Base-by-base conservation (phyloP, 2,797 vertebrate species). In the Silurus aristotelis region DNA sequence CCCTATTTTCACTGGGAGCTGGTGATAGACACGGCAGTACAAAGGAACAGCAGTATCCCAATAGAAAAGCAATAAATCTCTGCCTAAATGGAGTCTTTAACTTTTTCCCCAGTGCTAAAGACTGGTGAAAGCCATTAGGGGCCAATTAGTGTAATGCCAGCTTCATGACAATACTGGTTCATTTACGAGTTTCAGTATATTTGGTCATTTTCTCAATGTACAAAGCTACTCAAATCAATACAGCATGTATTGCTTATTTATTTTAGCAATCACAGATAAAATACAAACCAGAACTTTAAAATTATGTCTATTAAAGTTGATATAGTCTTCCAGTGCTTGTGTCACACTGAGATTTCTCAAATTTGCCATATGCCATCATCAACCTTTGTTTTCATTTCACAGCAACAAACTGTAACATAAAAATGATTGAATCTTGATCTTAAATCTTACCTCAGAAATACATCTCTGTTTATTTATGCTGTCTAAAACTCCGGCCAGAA, bases 11-110 rank as follows among this genome's bases (percentile, higher is more conserved):
- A 70, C 38, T 80, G 48, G 79, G 48, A 67, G 55, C 68, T 71
- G 6, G n/a, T 25, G 78, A 76, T 46, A 84, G 55, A 70, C 31
- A 60, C 1, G 60, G 60, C 76, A 55, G 77, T 79, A 84, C 79
- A 86, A 85, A 83, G 72, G 66, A 82, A 56, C 46, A 78, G 43
- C 22, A 7, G n/a, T 61, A 52, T 84, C 68, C 46, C 77, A 38
- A 56, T 20, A 80, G 75, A 60, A 61, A 58, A 67, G 38, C 43
- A 75, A 78, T 80, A 82, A 66, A 85, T 61, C 17, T 25, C 31
- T 60, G 71, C 43, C 43, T 78, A 7, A 78, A 79, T 13, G 20
- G 27, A 66, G 17, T 67, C 52, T 64, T 85, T 68, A 43, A 64
- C 48, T 71, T 38, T 71, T 52, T 10, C 8, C 72, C 17, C n/a